Base-by-base conservation (phyloP, 2,113 vertebrate genomes). In the Chaenocephalus aceratus region DNA sequence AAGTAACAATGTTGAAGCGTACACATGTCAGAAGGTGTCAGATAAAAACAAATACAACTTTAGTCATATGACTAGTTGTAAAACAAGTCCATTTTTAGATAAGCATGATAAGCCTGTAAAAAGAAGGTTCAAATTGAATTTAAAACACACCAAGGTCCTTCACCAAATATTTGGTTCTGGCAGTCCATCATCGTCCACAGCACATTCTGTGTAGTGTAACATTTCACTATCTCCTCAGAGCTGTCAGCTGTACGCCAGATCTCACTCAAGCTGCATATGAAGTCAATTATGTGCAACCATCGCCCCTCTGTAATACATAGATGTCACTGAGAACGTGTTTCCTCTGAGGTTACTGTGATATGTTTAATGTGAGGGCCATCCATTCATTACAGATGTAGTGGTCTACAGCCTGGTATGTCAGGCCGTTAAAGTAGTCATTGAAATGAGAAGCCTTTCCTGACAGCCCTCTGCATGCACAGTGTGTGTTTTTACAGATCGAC, bases 231-330 rank as follows among this genome's bases (percentile, higher is more conserved):
- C 80, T 79, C 67, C 6, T 2, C 68, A 68, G 70, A 88, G 79
- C 88, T 87, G 84, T 89, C 90, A 91, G 90, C 86, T 84, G 83
- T 72, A 67, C 36, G 83, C 84, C 92, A 92, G 80, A 90, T 90
- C 80, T 79, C 62, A 76, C 49, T 61, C 23, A n/a, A 30, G 82
- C 75, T 73, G 69, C 89, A 89, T 84, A 82, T 91, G 86, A 90
- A 88, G 84, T 88, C 86, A 92, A 88, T 94, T 93, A 91, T 82
- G 80, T 85, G 65, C 80, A 78, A 69, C 68, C 83, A 64, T 86
- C 88, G 67, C 68, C 84, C 79, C 75, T 76, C 81, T 71, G 80
- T 88, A 86, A 90, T 72, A 83, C 85, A 82, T 59, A 36, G 64
- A 87, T 91, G 88, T 92, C 90, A 88, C 87, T 85, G 84, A 71